Evolutionary conservation across 1,140 invertebrate species (phyloP).

Genomic region (Pemphigus obesinymphae): DNA sequence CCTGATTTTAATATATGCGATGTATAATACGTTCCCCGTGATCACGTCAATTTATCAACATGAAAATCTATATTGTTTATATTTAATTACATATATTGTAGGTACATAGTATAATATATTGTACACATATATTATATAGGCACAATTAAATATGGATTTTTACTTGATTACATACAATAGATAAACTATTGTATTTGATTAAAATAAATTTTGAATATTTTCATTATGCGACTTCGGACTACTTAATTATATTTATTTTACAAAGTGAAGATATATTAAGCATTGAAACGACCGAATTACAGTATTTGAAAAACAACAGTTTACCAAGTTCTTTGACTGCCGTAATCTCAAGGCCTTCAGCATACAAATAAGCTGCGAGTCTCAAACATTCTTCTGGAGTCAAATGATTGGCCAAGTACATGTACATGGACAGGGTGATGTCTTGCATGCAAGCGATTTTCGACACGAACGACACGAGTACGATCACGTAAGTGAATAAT

Average conservation of each 20-base stretch:
- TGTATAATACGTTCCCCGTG: too few species aligned
- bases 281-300: too few species aligned
- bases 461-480: not conserved
- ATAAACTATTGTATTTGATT: not conserved
- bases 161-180: not conserved
- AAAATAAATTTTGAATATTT: too few species aligned
- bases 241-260: too few species aligned
- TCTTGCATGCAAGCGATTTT: not conserved
- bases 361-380: slow-evolving; percentile 7
- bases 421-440: slow-evolving; percentile 1
- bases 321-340: slow-evolving; percentile 8
- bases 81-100: too few species aligned
- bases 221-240: too few species aligned
- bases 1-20: too few species aligned
- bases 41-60: not conserved
- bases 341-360: not conserved
- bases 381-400: not conserved
- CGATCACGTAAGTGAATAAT: not conserved
- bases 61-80: not conserved
- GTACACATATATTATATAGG: not conserved
- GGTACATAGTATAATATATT: too few species aligned
- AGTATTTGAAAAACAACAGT: too few species aligned
- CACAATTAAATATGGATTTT: not conserved
- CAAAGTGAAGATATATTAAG: too few species aligned
- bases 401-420: slow-evolving; percentile 27